Evolutionary conservation across 2,797 vertebrate species (phyloP).

Genomic region (Hapalemur alaotrensis): DNA sequence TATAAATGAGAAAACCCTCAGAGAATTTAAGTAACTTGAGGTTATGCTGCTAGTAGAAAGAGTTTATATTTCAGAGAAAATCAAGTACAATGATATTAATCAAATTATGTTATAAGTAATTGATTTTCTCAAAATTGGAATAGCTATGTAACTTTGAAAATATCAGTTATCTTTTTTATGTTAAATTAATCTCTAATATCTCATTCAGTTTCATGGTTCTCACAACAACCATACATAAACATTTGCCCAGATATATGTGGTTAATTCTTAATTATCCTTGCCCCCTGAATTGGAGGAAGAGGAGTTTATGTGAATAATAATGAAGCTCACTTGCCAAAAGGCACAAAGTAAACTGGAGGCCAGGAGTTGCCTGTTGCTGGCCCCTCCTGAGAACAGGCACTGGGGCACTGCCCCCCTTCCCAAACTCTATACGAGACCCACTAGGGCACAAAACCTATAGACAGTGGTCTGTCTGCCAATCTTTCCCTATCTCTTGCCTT

Average conservation of each 20-base stretch:
- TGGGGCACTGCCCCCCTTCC: not conserved
- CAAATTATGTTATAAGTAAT: not conserved
- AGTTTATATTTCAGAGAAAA: slow-evolving; percentile 1
- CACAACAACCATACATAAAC: not conserved
- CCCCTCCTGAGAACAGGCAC: not conserved
- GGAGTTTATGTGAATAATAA: not conserved
- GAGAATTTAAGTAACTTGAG: not conserved
- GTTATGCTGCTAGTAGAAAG: not conserved
- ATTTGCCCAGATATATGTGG: not conserved
- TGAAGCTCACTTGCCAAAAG: not conserved
- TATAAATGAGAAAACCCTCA: not conserved
- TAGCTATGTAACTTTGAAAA: not conserved
- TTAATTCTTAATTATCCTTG: not conserved
- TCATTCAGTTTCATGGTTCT: not conserved
- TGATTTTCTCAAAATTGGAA: not conserved
- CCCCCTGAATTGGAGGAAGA: not conserved
- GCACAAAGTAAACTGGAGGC: not conserved
- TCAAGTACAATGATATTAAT: not conserved
- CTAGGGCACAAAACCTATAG: not conserved
- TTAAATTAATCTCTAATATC: not conserved
- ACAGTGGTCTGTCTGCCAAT: not conserved
- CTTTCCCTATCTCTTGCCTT: not conserved
- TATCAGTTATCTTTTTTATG: not conserved
- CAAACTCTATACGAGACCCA: not conserved
- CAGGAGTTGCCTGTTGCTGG: not conserved